Conservation (phyloP, 1,140 invertebrate genomes). For the Hylaeus volcanicus region DNA sequence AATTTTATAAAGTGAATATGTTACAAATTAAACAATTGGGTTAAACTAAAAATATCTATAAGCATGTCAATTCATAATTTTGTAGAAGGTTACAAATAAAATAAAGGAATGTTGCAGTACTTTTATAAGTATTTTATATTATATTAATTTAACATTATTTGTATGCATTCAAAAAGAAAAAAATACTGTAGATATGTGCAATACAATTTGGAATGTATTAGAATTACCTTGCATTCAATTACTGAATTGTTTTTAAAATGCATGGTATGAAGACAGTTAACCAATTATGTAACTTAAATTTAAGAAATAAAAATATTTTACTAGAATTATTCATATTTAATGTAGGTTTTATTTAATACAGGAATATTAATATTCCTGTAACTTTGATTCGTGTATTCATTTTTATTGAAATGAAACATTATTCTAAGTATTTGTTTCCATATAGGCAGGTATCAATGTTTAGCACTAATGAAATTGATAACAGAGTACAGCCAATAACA, state of each 20-base stretch:
- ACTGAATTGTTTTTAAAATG: background rate
- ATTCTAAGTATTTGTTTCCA: constrained; percentile 14
- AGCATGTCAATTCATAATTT: background rate
- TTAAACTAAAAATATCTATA: background rate
- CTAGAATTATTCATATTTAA: background rate
- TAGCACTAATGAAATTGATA: constrained; percentile 14
- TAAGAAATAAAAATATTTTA: constrained; percentile 19
- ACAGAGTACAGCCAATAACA: constrained; percentile 41
- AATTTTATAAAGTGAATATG: background rate
- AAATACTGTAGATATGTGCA: background rate
- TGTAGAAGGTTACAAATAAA: constrained; percentile 2
- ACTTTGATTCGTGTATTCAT: background rate
- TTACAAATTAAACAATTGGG: background rate
- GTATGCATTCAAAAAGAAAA: background rate
- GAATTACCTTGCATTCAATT: constrained; percentile 2
- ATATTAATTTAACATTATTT: constrained; percentile 2
- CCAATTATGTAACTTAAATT: constrained; percentile 2
- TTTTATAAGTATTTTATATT: constrained; percentile 15
- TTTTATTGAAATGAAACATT: constrained; percentile 6
- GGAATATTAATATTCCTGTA: background rate
- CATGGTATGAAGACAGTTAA: background rate
- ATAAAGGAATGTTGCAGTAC: constrained; percentile 10
- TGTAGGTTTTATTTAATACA: constrained; percentile 27
- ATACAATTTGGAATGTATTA: background rate
- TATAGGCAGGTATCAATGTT: constrained; percentile 16